phyloP scores from a whole-genome alignment of 1,140 invertebrate genomes.

The Drosophila bifasciata region DNA sequence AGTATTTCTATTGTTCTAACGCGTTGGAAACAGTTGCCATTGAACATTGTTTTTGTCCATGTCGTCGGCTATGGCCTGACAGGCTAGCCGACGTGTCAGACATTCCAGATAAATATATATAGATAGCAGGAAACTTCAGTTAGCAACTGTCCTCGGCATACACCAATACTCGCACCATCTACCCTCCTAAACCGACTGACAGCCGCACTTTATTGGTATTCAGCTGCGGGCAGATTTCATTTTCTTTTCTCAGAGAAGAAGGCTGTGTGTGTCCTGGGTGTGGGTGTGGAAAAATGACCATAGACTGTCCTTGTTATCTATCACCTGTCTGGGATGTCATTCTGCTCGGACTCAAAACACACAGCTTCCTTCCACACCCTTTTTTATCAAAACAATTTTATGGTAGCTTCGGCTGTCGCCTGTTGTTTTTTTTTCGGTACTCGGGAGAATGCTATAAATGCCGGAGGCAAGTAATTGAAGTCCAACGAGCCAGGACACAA shows the following conservation, averaged over 20 bases:
- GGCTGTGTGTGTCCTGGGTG: not conserved
- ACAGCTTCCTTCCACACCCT: not conserved
- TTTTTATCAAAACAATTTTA: conserved; percentile 54
- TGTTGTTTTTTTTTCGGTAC: conserved; percentile 31
- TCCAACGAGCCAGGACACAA: conserved; percentile 19
- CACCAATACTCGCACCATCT: not conserved
- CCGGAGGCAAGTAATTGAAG: conserved; percentile 45
- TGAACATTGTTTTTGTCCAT: conserved; percentile 44
- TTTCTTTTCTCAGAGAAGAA: conserved; percentile 22
- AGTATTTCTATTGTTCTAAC: not conserved
- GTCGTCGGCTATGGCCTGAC: conserved; percentile 26
- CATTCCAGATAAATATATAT: conserved; percentile 54
- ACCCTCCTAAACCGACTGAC: conserved; percentile 42
- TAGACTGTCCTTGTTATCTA: conserved; percentile 58
- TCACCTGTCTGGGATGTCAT: conserved; percentile 50
- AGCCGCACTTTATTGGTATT: conserved; percentile 59
- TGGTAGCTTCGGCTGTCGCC: conserved; percentile 47
- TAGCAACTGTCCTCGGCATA: conserved; percentile 11
- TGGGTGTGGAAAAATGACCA: conserved; percentile 51
- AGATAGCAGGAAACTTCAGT: conserved; percentile 41
- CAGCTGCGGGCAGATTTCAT: conserved; percentile 58
- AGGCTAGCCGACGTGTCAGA: conserved; percentile 9
- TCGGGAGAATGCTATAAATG: no score
- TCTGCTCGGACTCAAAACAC: not conserved
- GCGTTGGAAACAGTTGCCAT: conserved; percentile 6